Conservation (phyloP, 2,888 invertebrate species). For the Lepidocyrtoides sp. region DNA sequence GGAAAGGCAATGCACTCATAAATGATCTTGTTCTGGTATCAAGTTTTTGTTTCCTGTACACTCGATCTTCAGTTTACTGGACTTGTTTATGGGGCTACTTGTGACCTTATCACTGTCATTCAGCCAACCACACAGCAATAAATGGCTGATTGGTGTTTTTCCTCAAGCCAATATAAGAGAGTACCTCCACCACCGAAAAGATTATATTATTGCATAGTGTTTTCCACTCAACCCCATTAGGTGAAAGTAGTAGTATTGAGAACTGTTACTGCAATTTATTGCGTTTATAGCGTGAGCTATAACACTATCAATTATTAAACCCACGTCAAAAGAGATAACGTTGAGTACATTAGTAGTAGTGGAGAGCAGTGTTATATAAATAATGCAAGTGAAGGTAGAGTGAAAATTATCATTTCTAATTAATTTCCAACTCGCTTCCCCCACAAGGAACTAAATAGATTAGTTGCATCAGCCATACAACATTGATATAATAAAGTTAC, state of each 20-base stretch:
- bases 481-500: neutral
- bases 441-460: neutral
- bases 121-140: neutral
- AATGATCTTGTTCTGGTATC: constrained; percentile 28
- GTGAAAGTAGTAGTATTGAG: neutral
- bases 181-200: too few relatives aligned
- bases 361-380: neutral
- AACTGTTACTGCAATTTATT: neutral
- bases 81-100: constrained; percentile 62
- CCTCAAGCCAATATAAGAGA: too few relatives aligned
- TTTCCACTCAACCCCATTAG: too few relatives aligned
- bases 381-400: neutral
- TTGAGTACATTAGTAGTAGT: neutral
- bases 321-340: neutral
- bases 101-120: constrained; percentile 54
- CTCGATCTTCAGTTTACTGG: neutral
- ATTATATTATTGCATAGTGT: too few relatives aligned
- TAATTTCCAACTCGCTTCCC: neutral
- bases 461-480: neutral
- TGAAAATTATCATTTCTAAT: constrained; percentile 32
- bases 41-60: constrained; percentile 17
- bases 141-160: too few relatives aligned
- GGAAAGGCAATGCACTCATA: constrained; percentile 48
- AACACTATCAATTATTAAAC: neutral
- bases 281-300: too few relatives aligned